Conservation (phyloP, 2,797 vertebrate genomes). For the Cyclopterus lumpus region DNA sequence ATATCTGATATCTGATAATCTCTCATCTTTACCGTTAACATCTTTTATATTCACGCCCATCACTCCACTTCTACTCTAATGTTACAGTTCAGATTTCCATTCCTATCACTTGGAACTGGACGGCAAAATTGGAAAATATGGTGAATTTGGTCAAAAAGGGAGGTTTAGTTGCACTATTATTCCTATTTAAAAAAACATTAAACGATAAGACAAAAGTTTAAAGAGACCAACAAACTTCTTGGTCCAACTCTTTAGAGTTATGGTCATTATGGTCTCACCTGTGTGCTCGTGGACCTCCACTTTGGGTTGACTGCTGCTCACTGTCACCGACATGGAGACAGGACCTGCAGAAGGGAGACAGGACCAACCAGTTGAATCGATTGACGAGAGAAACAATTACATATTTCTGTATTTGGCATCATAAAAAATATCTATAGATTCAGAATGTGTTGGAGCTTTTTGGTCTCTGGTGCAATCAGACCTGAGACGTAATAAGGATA, state of each 20-base stretch:
- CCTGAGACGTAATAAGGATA: background rate
- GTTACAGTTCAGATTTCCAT: background rate
- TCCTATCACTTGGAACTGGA: no score
- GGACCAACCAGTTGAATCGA: background rate
- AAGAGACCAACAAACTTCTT: background rate
- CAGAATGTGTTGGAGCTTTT: background rate
- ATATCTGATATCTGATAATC: no score
- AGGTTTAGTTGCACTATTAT: background rate
- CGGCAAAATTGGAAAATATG: background rate
- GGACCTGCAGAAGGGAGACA: slow-evolving; percentile 67
- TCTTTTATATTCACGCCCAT: background rate
- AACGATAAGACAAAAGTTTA: background rate
- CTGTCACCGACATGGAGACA: slow-evolving; percentile 71
- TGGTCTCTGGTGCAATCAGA: background rate
- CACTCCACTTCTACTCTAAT: background rate
- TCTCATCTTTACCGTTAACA: no score
- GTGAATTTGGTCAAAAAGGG: background rate
- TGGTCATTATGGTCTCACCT: slow-evolving; percentile 65
- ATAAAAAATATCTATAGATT: background rate
- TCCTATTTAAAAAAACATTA: background rate
- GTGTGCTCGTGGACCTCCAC: slow-evolving; percentile 84
- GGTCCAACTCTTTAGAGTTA: background rate
- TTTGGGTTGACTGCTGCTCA: slow-evolving; percentile 77
- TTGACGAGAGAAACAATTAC: background rate
- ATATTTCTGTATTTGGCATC: background rate